Evolutionary conservation across 2,113 vertebrate species (phyloP), one percentile per base, ranked within the genome.

Genomic region (Varanus salvator): DNA sequence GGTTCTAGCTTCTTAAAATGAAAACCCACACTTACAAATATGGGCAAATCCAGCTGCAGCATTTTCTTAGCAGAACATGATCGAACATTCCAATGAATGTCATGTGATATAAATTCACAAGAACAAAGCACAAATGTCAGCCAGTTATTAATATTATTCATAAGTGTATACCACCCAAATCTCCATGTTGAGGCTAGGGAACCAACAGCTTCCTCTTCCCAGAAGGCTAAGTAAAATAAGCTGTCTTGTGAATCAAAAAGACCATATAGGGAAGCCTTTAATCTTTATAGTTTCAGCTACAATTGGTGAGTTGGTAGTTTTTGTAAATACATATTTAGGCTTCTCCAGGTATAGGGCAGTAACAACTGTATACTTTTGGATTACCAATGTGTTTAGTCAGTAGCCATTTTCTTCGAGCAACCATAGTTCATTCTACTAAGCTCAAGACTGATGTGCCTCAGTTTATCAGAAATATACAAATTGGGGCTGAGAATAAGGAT

Each of bases 41-140:
- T 88, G 95, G 95, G 93, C 74, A 93, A 95, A 92, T 94, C 90
- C 94, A 96, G 93, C 94, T 95, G 94, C 29, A 94, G 94, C 86
- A 93, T 92, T 94, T 64, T 97, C 93, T 96, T 89, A 95, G 93
- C 93, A 96, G 93, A 97, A 95, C 85, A 91, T 91, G 89, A 97
- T 92, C 92, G 93, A 95, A 94, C 93, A 94, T 94, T 94, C 90
- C 93, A 95, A 95, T 89, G 92, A 94, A 92, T 92, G 92, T 89
- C 91, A 92, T 92, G 91, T 94, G 92, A 96, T 94, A 71, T 92
- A 95, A 80, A 95, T 90, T 94, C 94, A 96, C 96, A 92, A 91
- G 95, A 97, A 94, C 93, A 94, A 97, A 97, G 94, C 92, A 95
- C 93, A 95, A 93, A 93, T 87, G 95, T 95, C 93, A 87, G 95